phyloP scores from a whole-genome alignment of 2,113 vertebrate genomes.

The Falcunculus frontatus region DNA sequence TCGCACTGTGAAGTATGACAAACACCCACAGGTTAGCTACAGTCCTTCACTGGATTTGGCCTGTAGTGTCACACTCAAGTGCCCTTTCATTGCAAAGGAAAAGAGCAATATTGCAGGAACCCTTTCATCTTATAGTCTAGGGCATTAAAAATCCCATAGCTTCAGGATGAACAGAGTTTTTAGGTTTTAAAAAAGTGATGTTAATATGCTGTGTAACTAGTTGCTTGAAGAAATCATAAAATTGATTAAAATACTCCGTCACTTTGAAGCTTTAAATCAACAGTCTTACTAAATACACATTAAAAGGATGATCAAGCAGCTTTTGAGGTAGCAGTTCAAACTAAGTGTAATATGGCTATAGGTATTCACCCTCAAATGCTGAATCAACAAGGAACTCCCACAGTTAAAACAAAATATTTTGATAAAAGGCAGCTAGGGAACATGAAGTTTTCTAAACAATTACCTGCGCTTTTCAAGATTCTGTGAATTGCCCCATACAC shows the following conservation, averaged over 20 bases:
- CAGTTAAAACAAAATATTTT: background rate
- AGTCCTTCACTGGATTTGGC: background rate
- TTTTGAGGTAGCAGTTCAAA: background rate
- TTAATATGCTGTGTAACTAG: background rate
- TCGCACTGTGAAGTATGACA: fast-evolving
- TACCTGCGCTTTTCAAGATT: background rate
- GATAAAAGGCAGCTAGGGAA: background rate
- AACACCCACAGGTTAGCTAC: background rate
- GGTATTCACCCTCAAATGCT: background rate
- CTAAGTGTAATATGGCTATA: background rate
- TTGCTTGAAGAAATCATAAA: background rate
- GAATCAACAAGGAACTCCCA: background rate
- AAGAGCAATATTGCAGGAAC: background rate
- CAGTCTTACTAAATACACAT: background rate
- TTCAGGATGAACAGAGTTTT: background rate
- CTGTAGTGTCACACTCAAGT: background rate
- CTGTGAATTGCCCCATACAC: background rate
- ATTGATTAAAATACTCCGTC: background rate
- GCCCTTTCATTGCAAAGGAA: background rate
- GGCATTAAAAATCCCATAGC: background rate
- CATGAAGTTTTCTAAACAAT: background rate
- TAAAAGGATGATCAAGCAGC: background rate
- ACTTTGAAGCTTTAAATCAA: background rate
- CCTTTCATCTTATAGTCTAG: background rate
- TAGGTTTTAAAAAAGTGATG: background rate